phyloP scores from a whole-genome alignment of 2,888 invertebrate genomes.

The Stenichneumon culpator region DNA sequence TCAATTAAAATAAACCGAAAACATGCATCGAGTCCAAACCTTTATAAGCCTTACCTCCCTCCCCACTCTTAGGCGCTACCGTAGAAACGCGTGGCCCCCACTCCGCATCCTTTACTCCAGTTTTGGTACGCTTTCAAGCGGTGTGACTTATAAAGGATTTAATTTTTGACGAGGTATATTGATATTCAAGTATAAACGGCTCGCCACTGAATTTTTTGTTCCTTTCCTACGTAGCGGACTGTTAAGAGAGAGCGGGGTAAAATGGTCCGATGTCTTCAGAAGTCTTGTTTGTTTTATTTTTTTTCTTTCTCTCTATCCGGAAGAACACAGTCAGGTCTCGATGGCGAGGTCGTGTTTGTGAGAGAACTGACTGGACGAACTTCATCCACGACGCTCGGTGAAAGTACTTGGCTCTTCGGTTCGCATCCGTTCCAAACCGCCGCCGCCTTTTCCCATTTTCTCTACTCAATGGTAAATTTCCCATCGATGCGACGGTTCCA shows the following conservation, averaged over 20 bases:
- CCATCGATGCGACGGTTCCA: not conserved
- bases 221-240: too few relatives aligned
- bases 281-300: too few relatives aligned
- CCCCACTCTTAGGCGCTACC: too few relatives aligned
- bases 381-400: not conserved
- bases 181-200: not conserved
- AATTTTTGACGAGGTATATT: not conserved
- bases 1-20: constrained; percentile 21
- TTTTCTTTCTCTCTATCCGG: constrained; percentile 39
- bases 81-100: too few relatives aligned
- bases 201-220: too few relatives aligned
- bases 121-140: too few relatives aligned
- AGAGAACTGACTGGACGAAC: not conserved
- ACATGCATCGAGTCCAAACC: constrained; percentile 2
- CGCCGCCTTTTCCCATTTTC: not conserved
- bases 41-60: too few relatives aligned
- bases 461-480: not conserved
- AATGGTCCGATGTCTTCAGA: too few relatives aligned
- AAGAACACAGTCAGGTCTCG: not conserved
- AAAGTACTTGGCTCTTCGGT: not conserved
- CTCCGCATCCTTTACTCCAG: too few relatives aligned
- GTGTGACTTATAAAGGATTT: not conserved
- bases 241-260: too few relatives aligned
- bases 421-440: not conserved
- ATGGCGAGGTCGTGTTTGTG: constrained; percentile 1